These are phyloP conservation scores for Anhinga anhinga DNA, from an alignment of 2,113 vertebrate species.

Conservation along the genomic window DNA sequence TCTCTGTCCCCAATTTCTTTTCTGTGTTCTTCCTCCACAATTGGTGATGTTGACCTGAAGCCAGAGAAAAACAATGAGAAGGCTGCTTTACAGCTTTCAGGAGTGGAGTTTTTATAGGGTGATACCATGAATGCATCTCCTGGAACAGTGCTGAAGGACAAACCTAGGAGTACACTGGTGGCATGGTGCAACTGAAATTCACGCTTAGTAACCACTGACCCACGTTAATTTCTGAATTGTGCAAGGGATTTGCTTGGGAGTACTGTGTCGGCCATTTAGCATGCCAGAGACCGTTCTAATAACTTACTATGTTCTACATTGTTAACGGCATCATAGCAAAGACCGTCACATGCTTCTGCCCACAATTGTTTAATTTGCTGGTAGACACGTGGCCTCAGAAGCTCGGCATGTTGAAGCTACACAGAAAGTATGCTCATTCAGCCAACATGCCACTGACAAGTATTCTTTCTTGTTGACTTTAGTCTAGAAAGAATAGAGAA, in stretches of 20 bases:
- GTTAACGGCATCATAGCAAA: background rate
- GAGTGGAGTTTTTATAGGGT: background rate
- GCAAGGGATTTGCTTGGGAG: background rate
- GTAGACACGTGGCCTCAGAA: background rate
- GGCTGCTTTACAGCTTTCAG: background rate
- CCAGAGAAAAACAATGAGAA: background rate
- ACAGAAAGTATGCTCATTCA: background rate
- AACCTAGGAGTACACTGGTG: too few species aligned
- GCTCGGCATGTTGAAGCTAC: background rate
- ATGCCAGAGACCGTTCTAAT: background rate
- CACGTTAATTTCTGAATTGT: background rate
- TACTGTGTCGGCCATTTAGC: fast-evolving
- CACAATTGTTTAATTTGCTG: background rate
- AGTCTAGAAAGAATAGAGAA: background rate
- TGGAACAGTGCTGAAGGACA: background rate
- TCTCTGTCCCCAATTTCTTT: background rate
- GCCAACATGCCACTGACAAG: background rate
- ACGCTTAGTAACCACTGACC: fast-evolving
- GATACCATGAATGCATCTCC: background rate
- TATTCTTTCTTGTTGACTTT: background rate
- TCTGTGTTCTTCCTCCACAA: background rate
- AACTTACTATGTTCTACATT: background rate
- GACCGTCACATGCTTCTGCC: background rate
- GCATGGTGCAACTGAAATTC: background rate
- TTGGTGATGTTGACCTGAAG: background rate